Percentiles rank a stretch among this genome's conserved stretches.
Evolutionary conservation across 2,888 invertebrate genomes (phyloP).

Genomic region (Romanomermis culicivorax): DNA sequence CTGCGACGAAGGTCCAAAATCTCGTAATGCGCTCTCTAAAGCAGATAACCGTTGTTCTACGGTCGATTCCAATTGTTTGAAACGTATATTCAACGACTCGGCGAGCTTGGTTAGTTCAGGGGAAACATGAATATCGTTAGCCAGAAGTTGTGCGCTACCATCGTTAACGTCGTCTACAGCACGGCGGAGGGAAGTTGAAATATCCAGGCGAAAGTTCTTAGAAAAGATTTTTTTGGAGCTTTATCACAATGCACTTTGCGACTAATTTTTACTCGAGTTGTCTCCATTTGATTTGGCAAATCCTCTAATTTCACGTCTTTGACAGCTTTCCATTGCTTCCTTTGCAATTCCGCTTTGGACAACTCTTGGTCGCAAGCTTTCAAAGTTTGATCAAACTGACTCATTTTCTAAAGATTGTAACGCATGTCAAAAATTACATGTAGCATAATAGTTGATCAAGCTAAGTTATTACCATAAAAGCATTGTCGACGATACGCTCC

Average conservation of each 20-base stretch:
- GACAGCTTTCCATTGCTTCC: slow-evolving; percentile 25
- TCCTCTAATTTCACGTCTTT: slow-evolving; percentile 28
- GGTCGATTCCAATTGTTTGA: slow-evolving; percentile 19
- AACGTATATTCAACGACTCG: slow-evolving; percentile 13
- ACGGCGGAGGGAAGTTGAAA: slow-evolving; percentile 39
- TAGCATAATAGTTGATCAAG: too few species aligned
- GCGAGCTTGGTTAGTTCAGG: slow-evolving; percentile 21
- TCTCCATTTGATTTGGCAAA: slow-evolving; percentile 26
- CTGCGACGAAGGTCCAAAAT: slow-evolving; percentile 27
- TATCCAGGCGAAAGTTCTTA: not conserved
- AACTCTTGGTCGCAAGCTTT: slow-evolving; percentile 24
- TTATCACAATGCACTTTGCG: too few species aligned
- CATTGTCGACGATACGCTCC: slow-evolving; percentile 30
- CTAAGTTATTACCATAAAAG: slow-evolving; percentile 27
- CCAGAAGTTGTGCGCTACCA: slow-evolving; percentile 48
- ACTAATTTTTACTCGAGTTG: slow-evolving; percentile 26
- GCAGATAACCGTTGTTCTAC: slow-evolving; percentile 22
- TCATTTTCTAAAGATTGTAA: too few species aligned
- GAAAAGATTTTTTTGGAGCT: too few species aligned
- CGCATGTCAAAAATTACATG: too few species aligned
- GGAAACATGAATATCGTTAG: slow-evolving; percentile 48
- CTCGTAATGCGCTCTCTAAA: slow-evolving; percentile 21
- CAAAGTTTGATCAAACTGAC: slow-evolving; percentile 24
- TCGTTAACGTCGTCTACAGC: slow-evolving; percentile 53
- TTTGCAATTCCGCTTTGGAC: slow-evolving; percentile 25